Conservation (phyloP, 2,113 vertebrate genomes). For the Menura novaehollandiae region DNA sequence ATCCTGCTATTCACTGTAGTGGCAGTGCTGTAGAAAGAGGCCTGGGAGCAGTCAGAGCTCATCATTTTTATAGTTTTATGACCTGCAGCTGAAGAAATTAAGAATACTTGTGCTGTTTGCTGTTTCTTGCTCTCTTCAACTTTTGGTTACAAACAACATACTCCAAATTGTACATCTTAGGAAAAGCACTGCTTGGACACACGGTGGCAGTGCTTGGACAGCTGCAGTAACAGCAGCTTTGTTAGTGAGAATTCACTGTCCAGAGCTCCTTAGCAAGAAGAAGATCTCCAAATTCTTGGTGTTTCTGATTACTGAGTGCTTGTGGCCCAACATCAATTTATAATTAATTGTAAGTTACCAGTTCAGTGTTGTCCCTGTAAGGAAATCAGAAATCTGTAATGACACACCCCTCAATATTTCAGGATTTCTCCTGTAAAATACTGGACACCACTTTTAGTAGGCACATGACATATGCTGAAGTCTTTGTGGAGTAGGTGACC, state of each 20-base stretch:
- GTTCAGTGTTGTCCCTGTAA: neutral
- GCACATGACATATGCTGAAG: neutral
- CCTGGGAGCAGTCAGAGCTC: neutral
- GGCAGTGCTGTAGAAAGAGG: neutral
- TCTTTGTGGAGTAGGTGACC: neutral
- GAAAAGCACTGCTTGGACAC: slow-evolving; percentile 20
- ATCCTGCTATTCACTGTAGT: neutral
- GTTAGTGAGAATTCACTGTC: neutral
- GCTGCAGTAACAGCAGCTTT: neutral
- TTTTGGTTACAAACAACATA: neutral
- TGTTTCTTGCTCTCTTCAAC: neutral
- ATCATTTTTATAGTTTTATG: neutral
- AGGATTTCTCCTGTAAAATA: neutral
- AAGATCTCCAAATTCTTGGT: neutral
- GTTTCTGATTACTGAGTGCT: neutral
- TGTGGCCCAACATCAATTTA: neutral
- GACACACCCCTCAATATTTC: neutral
- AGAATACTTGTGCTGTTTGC: neutral
- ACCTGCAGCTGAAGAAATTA: neutral
- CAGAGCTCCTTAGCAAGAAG: neutral
- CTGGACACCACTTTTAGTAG: neutral
- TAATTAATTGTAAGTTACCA: neutral
- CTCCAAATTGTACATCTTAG: neutral
- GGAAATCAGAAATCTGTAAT: neutral
- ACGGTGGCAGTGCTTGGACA: slow-evolving; percentile 40